A percentile compares a stretch with the other conserved stretches of the same genome.
These are phyloP conservation scores for Rhinolophus ferrumequinum DNA, from an alignment of 2,113 vertebrate species.

Conservation along the genomic window DNA sequence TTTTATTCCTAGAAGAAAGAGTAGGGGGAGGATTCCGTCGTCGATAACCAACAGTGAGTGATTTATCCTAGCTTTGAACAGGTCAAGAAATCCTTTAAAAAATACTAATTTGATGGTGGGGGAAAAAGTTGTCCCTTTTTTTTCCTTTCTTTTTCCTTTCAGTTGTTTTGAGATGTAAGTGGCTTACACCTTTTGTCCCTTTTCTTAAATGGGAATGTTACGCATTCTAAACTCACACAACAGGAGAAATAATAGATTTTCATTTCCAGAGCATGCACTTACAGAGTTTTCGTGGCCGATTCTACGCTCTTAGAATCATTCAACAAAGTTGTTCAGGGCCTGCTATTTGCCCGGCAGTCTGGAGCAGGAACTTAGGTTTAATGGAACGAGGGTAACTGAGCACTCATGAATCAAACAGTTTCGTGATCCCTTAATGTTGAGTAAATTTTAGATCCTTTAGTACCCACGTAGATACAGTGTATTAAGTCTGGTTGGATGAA, in stretches of 20 bases:
- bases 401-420: neutral
- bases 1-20: neutral
- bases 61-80: constrained; percentile 24
- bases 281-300: neutral
- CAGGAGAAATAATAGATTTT: neutral
- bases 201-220: neutral
- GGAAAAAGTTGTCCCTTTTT: neutral
- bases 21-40: neutral
- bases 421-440: neutral
- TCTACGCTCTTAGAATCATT: neutral
- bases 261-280: neutral
- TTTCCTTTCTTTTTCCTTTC: neutral
- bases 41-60: neutral
- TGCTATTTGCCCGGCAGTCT: neutral
- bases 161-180: neutral
- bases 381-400: neutral
- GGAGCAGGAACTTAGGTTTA: constrained; percentile 13
- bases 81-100: neutral
- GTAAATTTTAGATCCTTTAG: neutral
- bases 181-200: neutral
- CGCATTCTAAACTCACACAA: neutral
- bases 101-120: neutral
- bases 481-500: neutral
- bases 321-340: neutral
- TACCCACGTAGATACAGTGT: neutral